These are phyloP conservation scores for Samia ricini DNA, from an alignment of 1,140 invertebrate species.

Conservation along the genomic window DNA sequence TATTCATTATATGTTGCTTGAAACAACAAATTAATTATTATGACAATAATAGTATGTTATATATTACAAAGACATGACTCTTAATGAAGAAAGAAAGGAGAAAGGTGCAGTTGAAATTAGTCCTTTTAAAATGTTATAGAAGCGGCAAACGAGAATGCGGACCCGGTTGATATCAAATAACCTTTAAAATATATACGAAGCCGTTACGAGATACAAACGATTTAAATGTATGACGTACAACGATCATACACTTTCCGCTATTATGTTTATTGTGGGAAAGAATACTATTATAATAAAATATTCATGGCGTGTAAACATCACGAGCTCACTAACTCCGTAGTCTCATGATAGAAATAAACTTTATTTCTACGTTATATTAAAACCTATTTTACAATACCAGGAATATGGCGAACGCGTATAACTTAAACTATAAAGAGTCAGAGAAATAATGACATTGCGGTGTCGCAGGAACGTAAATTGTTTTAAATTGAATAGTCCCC, in stretches of 20 bases:
- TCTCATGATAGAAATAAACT: background rate
- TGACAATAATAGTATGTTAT: too few species aligned
- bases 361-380: background rate
- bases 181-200: background rate
- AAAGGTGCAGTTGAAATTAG: too few species aligned
- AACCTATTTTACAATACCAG: background rate
- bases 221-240: background rate
- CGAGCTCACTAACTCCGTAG: background rate
- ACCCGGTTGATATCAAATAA: too few species aligned
- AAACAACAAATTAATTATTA: too few species aligned
- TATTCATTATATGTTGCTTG: too few species aligned
- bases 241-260: background rate
- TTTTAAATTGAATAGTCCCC: background rate
- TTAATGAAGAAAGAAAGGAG: too few species aligned
- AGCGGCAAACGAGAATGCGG: too few species aligned
- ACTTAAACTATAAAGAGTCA: background rate
- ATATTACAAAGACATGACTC: too few species aligned
- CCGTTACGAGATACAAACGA: background rate
- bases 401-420: background rate
- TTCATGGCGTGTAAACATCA: background rate
- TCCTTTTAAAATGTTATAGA: too few species aligned
- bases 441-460: background rate
- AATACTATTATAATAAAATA: background rate
- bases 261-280: background rate
- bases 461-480: background rate